These are phyloP conservation scores for Andinoacara biseriatus DNA, from an alignment of 2,113 vertebrate genomes.

Conservation along the genomic window DNA sequence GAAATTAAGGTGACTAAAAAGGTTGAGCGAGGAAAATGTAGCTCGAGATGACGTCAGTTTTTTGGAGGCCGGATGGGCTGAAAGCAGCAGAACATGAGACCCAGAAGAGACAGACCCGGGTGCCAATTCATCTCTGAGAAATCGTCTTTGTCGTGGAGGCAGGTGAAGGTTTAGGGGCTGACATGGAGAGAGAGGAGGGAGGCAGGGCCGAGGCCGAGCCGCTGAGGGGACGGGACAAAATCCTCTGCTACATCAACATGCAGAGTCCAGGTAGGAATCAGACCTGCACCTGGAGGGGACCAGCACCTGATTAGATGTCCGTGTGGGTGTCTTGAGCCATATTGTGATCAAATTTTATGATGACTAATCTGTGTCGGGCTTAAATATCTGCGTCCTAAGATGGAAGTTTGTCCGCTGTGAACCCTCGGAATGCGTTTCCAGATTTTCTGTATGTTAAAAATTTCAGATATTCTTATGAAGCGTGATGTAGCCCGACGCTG, in stretches of 20 bases:
- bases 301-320: background rate
- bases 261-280: slow-evolving; percentile 71
- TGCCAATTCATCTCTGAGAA: background rate
- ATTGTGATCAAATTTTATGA: background rate
- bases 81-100: slow-evolving; percentile 16
- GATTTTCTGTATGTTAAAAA: background rate
- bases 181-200: slow-evolving; percentile 57
- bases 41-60: slow-evolving; percentile 21
- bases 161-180: slow-evolving; percentile 16
- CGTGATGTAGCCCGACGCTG: too few relatives aligned
- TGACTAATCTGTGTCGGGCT: background rate
- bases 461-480: background rate
- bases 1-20: background rate
- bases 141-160: background rate
- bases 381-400: background rate
- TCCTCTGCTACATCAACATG: slow-evolving; percentile 74
- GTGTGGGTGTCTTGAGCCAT: background rate
- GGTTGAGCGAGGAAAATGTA: background rate
- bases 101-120: background rate
- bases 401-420: background rate
- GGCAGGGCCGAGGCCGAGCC: slow-evolving; percentile 27
- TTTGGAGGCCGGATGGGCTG: background rate
- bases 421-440: background rate
- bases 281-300: background rate
- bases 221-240: slow-evolving; percentile 43